phyloP scores from a whole-genome alignment of 92 coral and sea anemone genomes.

The Siderastrea radians region DNA sequence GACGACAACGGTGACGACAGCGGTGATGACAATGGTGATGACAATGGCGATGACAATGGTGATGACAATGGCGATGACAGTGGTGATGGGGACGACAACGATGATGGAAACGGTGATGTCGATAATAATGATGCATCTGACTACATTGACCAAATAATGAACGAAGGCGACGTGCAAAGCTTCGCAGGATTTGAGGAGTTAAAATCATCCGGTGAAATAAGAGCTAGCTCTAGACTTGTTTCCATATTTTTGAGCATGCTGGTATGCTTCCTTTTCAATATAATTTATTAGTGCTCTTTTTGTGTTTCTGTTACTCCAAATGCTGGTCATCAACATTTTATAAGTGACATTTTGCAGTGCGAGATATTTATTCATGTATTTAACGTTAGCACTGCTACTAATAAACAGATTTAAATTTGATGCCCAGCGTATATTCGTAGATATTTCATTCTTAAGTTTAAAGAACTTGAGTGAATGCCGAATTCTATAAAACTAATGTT shows the following conservation, averaged over 20 bases:
- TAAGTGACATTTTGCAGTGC: not conserved
- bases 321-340: not conserved
- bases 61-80: not conserved
- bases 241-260: not conserved
- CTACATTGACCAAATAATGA: slow-evolving; percentile 1
- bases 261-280: not conserved
- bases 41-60: not conserved
- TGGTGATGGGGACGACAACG: not conserved
- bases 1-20: not conserved
- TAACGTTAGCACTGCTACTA: not conserved
- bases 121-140: not conserved
- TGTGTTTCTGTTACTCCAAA: not conserved
- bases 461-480: not conserved
- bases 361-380: not conserved
- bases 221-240: not conserved
- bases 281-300: not conserved
- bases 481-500: too few relatives aligned
- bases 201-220: not conserved
- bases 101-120: not conserved
- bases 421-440: not conserved
- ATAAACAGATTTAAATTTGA: not conserved
- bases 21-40: not conserved
- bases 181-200: not conserved
- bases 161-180: not conserved
- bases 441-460: too few relatives aligned